Conservation (phyloP, 2,113 vertebrate species). For the Eulacestoma nigropectus region DNA sequence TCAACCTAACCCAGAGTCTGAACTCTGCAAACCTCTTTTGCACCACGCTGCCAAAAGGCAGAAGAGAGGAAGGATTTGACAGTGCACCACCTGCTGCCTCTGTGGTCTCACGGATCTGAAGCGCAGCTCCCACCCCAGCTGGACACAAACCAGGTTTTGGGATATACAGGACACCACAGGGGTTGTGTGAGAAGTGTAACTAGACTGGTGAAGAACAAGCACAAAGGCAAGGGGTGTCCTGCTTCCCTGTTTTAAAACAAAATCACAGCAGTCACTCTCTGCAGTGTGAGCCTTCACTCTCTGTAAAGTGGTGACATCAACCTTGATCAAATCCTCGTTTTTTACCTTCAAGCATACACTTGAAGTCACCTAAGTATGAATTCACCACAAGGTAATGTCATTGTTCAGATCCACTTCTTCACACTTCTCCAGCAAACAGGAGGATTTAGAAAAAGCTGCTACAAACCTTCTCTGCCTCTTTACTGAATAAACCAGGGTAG, state of each 20-base stretch:
- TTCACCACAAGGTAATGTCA: not conserved
- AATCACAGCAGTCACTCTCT: not conserved
- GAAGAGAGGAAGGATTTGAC: not conserved
- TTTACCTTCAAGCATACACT: accelerated
- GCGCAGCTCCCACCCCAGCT: not conserved
- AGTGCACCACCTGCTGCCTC: not conserved
- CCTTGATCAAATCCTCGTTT: not conserved
- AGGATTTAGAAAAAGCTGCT: not conserved
- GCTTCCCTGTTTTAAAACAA: not conserved
- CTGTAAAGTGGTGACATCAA: too few species aligned
- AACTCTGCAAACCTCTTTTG: not conserved
- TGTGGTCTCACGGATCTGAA: accelerated
- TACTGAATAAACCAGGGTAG: not conserved
- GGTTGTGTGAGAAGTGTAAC: accelerated
- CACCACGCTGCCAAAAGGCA: accelerated
- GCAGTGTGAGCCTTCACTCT: not conserved
- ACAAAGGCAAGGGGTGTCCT: not conserved
- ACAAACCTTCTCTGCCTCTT: too few species aligned
- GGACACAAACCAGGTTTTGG: not conserved
- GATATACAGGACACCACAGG: not conserved
- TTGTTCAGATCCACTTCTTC: not conserved
- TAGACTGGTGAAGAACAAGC: not conserved
- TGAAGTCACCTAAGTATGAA: not conserved
- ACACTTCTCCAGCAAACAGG: not conserved
- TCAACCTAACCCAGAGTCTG: accelerated